Conservation (phyloP, 2,113 vertebrate species). For the Etia nguti region DNA sequence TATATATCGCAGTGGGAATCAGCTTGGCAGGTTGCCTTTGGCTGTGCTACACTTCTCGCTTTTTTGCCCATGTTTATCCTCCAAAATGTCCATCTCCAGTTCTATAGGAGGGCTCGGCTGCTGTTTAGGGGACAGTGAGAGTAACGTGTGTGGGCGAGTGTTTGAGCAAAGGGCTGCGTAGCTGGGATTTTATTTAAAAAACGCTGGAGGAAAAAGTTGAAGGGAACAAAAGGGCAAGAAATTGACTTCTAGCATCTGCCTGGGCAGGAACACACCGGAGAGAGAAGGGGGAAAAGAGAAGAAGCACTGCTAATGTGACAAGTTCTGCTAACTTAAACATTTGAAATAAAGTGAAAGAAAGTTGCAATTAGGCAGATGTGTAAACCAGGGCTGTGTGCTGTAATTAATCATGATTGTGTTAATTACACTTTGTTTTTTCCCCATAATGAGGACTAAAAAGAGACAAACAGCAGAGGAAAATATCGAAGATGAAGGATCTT, state of each 20-base stretch:
- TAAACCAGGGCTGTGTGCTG: constrained; percentile 34
- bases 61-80: background rate
- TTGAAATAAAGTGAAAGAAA: constrained; percentile 27
- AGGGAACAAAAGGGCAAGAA: background rate
- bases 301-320: background rate
- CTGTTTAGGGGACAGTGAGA: background rate
- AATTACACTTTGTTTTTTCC: constrained; percentile 66
- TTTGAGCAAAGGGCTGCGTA: background rate
- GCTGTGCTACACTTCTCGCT: constrained; percentile 11
- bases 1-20: constrained; percentile 33
- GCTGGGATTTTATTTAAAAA: background rate
- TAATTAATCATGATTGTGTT: constrained; percentile 70
- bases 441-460: constrained; percentile 44
- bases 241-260: background rate
- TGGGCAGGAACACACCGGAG: background rate
- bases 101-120: constrained; percentile 27
- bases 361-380: constrained; percentile 71
- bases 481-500: constrained; percentile 17
- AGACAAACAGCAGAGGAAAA: constrained; percentile 28
- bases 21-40: constrained; percentile 35
- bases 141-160: background rate
- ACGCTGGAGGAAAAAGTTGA: background rate
- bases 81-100: constrained; percentile 9
- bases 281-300: background rate
- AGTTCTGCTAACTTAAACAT: constrained; percentile 23